Evolutionary conservation across 2,797 vertebrate genomes (phyloP).

Genomic region (Myotis vivesi): DNA sequence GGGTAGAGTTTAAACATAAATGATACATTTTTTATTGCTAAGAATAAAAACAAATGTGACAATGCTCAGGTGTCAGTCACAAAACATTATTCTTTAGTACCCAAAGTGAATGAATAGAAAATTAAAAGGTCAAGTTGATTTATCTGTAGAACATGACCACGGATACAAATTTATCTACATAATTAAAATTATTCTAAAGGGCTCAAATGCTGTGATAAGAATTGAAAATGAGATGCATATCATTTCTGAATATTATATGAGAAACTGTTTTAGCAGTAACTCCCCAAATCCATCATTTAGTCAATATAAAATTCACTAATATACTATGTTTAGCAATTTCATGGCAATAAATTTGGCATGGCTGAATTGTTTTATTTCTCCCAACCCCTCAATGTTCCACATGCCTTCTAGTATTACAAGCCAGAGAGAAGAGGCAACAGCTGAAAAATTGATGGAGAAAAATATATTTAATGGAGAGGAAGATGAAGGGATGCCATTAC

Average conservation of each 20-base stretch:
- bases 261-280: neutral
- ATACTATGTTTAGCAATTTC: neutral
- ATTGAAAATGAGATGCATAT: slow-evolving; percentile 39
- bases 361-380: neutral
- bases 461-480: neutral
- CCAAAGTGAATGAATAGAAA: slow-evolving; percentile 73
- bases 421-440: neutral
- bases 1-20: slow-evolving; percentile 68
- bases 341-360: neutral
- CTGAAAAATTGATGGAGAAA: neutral
- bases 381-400: neutral
- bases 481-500: neutral
- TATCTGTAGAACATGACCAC: slow-evolving; percentile 59
- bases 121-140: slow-evolving; percentile 71
- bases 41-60: slow-evolving; percentile 74
- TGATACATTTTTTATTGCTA: slow-evolving; percentile 63
- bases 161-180: slow-evolving; percentile 39
- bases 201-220: neutral
- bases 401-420: neutral
- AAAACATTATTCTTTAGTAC: slow-evolving; percentile 72
- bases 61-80: slow-evolving; percentile 66
- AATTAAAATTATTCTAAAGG: slow-evolving; percentile 52
- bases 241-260: neutral
- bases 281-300: neutral
- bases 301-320: slow-evolving; percentile 30